Percentiles rank a stretch among this genome's conserved stretches.
These are phyloP conservation scores for Sphaerophoria taeniata DNA, from an alignment of 2,888 invertebrate genomes.

Conservation along the genomic window DNA sequence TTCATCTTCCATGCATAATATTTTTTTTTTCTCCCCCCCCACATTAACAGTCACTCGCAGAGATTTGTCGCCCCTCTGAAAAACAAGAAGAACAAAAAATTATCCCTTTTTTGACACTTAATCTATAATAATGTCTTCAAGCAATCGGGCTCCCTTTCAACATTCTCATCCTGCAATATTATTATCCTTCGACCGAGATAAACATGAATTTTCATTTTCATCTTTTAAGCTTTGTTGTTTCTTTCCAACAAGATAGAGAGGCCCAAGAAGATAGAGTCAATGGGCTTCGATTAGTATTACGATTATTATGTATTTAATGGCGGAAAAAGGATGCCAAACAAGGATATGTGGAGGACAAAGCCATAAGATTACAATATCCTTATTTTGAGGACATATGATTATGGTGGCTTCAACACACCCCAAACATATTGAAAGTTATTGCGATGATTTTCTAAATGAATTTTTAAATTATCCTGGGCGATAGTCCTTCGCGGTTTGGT, in stretches of 20 bases:
- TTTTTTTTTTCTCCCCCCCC: conserved; percentile 40
- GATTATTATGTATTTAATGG: conserved; percentile 69
- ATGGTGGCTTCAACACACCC: conserved; percentile 37
- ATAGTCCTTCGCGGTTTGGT: conserved; percentile 39
- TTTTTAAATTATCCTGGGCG: conserved; percentile 57
- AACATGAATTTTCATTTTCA: conserved; percentile 72
- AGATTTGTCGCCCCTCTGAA: neutral
- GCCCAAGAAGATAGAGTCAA: conserved; percentile 56
- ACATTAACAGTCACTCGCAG: neutral
- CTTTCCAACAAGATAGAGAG: conserved; percentile 5
- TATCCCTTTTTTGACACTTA: conserved; percentile 71
- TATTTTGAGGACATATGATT: conserved; percentile 42
- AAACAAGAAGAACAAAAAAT: conserved; percentile 8
- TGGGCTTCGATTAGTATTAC: conserved; percentile 68
- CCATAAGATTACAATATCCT: conserved; percentile 39
- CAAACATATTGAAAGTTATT: conserved; percentile 52
- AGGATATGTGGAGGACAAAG: conserved; percentile 34
- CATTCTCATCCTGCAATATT: conserved; percentile 16
- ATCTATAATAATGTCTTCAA: conserved; percentile 71
- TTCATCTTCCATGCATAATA: conserved; percentile 50
- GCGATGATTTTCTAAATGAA: conserved; percentile 56
- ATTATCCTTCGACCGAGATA: conserved; percentile 65
- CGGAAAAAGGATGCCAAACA: conserved; percentile 54
- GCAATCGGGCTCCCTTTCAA: conserved; percentile 53
- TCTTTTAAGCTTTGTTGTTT: too few species aligned